Percentiles rank a stretch among this genome's conserved stretches.
Evolutionary conservation across 1,140 invertebrate species (phyloP).

Genomic region (Glossosoma conforme): DNA sequence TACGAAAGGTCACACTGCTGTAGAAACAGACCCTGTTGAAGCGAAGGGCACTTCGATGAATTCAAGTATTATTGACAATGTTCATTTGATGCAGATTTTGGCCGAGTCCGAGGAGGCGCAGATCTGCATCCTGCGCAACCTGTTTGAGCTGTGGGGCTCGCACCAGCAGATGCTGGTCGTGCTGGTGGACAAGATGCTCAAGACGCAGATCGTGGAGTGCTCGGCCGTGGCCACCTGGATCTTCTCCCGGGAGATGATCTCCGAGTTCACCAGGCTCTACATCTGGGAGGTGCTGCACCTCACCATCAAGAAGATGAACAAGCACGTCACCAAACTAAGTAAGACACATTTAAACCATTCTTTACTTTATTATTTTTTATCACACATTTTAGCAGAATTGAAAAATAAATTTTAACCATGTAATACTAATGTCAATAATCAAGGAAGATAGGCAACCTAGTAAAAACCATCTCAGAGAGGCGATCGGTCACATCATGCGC

Average conservation of each 20-base stretch:
- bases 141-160: constrained; percentile 90
- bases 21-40: no score
- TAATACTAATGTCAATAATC: no score
- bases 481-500: no score
- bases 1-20: no score
- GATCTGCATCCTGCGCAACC: constrained; percentile 87
- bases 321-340: constrained; percentile 83
- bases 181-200: constrained; percentile 93
- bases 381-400: no score
- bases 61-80: no score
- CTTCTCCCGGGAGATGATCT: constrained; percentile 93
- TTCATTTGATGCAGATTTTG: constrained; percentile 60
- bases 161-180: constrained; percentile 98
- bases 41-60: no score
- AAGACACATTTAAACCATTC: constrained; percentile 34
- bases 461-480: no score
- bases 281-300: constrained; percentile 97
- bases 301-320: constrained; percentile 95
- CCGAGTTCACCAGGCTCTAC: constrained; percentile 91
- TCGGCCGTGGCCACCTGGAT: constrained; percentile 98
- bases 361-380: background rate
- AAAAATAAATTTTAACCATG: no score
- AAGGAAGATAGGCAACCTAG: no score
- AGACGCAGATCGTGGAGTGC: constrained; percentile 95
- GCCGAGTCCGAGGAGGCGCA: constrained; percentile 94